Evolutionary conservation across 2,888 invertebrate species (phyloP).

Genomic region (Bellardia bayeri): DNA sequence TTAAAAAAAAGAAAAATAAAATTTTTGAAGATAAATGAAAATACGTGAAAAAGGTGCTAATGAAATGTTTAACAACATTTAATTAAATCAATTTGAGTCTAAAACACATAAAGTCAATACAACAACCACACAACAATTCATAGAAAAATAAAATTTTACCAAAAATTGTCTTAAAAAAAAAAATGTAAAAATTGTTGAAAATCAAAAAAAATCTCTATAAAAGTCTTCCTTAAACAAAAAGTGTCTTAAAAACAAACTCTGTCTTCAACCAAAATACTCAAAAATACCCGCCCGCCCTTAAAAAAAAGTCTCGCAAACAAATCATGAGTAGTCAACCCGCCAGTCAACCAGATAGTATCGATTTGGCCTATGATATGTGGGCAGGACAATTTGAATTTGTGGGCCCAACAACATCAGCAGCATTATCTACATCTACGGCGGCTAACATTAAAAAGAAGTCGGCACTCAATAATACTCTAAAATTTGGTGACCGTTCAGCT

Average conservation of each 20-base stretch:
- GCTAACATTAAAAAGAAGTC: slow-evolving; percentile 74
- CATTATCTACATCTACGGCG: slow-evolving; percentile 78
- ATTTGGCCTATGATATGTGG: slow-evolving; percentile 94
- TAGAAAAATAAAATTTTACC: neutral
- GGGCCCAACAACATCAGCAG: slow-evolving; percentile 84
- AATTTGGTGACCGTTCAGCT: slow-evolving; percentile 80
- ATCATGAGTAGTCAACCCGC: slow-evolving; percentile 84
- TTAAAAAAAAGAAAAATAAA: neutral
- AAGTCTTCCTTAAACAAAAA: slow-evolving; percentile 62
- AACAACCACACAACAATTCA: neutral
- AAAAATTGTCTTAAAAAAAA: slow-evolving; percentile 5
- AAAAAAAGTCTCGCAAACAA: slow-evolving; percentile 63
- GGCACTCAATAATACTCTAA: slow-evolving; percentile 74
- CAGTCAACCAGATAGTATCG: slow-evolving; percentile 86
- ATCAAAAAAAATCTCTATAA: slow-evolving; percentile 36
- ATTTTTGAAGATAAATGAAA: neutral
- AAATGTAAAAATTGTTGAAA: slow-evolving; percentile 45
- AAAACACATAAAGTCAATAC: too few relatives aligned
- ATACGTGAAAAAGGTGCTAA: neutral
- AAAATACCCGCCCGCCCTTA: slow-evolving; percentile 17
- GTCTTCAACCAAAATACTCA: slow-evolving; percentile 2
- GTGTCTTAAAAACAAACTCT: slow-evolving; percentile 28
- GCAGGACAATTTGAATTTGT: slow-evolving; percentile 95
- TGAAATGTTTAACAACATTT: too few relatives aligned
- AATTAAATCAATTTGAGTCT: too few relatives aligned